Percentiles rank a stretch among this genome's conserved stretches.
Conservation (phyloP, 2,888 invertebrate species). For the Caprella mutica region DNA sequence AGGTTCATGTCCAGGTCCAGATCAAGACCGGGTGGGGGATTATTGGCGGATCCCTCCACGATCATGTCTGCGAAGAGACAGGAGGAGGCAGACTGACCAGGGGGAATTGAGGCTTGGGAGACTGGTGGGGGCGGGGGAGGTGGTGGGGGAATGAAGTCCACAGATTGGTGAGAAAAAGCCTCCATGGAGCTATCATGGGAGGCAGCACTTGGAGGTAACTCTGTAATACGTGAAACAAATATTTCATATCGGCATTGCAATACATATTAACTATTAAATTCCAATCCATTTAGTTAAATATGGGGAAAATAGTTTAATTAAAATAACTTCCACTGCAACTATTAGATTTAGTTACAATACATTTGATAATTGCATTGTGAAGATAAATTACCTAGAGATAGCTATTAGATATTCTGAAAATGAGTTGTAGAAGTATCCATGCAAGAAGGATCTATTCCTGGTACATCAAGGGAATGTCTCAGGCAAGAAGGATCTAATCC, state of each 20-base stretch:
- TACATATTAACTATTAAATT: no score
- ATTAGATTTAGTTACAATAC: no score
- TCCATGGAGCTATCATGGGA: constrained; percentile 15
- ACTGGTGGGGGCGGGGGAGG: constrained; percentile 38
- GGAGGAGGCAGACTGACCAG: constrained; percentile 5
- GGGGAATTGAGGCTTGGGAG: not conserved
- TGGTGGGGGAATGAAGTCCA: constrained; percentile 15
- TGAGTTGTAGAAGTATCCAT: no score
- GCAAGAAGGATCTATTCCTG: no score
- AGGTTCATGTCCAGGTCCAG: constrained; percentile 30
- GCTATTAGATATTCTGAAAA: no score
- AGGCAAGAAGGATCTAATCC: no score
- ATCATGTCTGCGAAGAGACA: constrained; percentile 32
- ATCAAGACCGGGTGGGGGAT: constrained; percentile 13
- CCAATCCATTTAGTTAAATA: no score
- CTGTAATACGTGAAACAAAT: constrained; percentile 41
- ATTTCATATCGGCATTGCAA: not conserved
- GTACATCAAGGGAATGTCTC: no score
- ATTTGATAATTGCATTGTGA: no score
- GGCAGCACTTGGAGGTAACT: constrained; percentile 77
- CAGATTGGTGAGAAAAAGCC: constrained; percentile 8
- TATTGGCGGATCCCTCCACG: constrained; percentile 26
- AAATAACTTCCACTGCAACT: no score
- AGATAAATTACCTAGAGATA: no score
- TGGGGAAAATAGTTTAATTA: no score